Evolutionary conservation across 2,888 invertebrate genomes (phyloP).

Genomic region (Icerya purchasi): DNA sequence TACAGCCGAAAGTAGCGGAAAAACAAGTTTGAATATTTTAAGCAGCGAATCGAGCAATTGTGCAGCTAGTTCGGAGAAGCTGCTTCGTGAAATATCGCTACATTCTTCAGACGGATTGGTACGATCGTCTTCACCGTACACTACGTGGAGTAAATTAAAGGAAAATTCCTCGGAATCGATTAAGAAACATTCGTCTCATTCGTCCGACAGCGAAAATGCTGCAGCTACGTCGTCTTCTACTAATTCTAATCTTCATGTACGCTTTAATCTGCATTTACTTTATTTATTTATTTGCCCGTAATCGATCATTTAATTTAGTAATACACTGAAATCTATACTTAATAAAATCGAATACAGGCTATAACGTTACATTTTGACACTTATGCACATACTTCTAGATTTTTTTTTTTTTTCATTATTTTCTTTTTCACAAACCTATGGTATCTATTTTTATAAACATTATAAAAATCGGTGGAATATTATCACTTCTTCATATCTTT

Average conservation of each 20-base stretch:
- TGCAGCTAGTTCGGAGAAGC: slow-evolving; percentile 1
- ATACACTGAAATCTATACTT: too few species aligned
- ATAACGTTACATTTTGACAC: too few species aligned
- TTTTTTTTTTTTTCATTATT: too few species aligned
- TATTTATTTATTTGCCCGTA: too few species aligned
- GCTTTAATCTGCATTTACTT: not conserved
- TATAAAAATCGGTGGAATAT: too few species aligned
- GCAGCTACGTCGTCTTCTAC: slow-evolving; percentile 5
- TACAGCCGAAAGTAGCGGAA: slow-evolving; percentile 9
- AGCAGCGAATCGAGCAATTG: slow-evolving; percentile 1
- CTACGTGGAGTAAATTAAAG: slow-evolving; percentile 62
- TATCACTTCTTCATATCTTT: too few species aligned
- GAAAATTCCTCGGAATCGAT: slow-evolving; percentile 7
- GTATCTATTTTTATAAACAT: too few species aligned
- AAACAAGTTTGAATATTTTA: slow-evolving; percentile 9
- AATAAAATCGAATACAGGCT: too few species aligned
- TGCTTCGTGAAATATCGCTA: slow-evolving; percentile 8
- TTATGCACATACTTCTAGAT: too few species aligned
- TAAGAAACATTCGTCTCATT: slow-evolving; percentile 10
- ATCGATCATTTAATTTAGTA: too few species aligned
- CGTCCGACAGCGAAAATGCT: slow-evolving; percentile 10
- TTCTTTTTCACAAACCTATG: too few species aligned
- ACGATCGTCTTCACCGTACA: slow-evolving; percentile 67
- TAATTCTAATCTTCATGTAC: not conserved
- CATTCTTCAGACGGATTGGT: slow-evolving; percentile 36